Evolutionary conservation across 2,797 vertebrate species (phyloP).

Genomic region (Oreonectes daqikongensis): DNA sequence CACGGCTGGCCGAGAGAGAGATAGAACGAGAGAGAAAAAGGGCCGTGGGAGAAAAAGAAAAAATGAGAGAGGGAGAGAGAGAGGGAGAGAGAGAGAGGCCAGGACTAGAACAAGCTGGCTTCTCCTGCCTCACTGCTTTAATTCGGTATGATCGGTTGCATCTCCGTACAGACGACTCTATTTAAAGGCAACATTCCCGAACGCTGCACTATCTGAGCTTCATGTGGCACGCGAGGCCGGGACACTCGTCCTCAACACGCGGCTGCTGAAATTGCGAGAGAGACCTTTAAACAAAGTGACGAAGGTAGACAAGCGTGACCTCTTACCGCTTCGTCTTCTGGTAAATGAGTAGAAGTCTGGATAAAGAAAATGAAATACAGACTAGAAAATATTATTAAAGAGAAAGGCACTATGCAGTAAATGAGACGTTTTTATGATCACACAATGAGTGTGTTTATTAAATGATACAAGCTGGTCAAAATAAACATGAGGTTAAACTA

Average conservation of each 20-base stretch:
- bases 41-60: slow-evolving; percentile 4
- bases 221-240: background rate
- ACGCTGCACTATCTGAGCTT: background rate
- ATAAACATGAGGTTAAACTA: background rate
- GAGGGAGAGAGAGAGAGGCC: slow-evolving; percentile 23
- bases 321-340: slow-evolving; percentile 39
- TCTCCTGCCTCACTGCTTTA: slow-evolving; percentile 35
- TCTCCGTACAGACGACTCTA: slow-evolving; percentile 35
- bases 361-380: background rate
- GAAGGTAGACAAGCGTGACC: slow-evolving; percentile 40
- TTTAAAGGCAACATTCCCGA: slow-evolving; percentile 42
- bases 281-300: slow-evolving; percentile 63
- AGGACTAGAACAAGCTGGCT: slow-evolving; percentile 36
- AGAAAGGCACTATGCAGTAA: slow-evolving; percentile 19
- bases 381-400: background rate
- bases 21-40: slow-evolving; percentile 9
- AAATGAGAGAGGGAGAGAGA: slow-evolving; percentile 28
- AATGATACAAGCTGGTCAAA: background rate
- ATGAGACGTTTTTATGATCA: too few species aligned
- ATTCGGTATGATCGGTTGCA: slow-evolving; percentile 49
- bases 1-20: slow-evolving; percentile 30
- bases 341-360: slow-evolving; percentile 21
- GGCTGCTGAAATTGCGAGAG: background rate
- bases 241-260: background rate
- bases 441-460: too few species aligned